These are phyloP conservation scores for Argyrosomus regius DNA, from an alignment of 2,797 vertebrate species.

Conservation along the genomic window DNA sequence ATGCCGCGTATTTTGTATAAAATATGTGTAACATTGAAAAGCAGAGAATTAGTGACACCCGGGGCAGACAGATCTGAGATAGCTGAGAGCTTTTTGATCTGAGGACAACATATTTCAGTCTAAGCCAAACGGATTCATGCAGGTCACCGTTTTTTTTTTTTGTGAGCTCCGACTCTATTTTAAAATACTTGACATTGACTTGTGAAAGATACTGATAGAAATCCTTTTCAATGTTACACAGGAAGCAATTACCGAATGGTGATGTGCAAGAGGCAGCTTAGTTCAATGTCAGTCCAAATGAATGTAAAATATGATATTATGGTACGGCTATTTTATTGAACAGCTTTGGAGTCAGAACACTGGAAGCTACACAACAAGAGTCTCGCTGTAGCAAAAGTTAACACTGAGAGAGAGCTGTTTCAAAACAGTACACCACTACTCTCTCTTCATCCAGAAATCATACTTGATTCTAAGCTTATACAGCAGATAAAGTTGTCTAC, in stretches of 20 bases:
- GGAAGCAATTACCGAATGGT: conserved; percentile 9
- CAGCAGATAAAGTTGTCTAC: neutral
- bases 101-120: neutral
- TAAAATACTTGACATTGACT: conserved; percentile 29
- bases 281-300: conserved; percentile 28
- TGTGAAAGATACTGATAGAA: conserved; percentile 25
- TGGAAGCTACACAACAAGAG: neutral
- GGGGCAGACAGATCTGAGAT: neutral
- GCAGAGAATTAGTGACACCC: neutral
- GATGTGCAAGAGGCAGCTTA: conserved; percentile 21
- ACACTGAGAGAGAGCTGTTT: neutral
- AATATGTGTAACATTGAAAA: neutral
- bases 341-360: neutral
- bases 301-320: conserved; percentile 20
- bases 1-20: neutral
- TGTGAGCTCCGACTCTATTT: conserved; percentile 8
- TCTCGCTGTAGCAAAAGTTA: neutral
- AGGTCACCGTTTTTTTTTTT: neutral
- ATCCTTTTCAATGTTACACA: conserved; percentile 27
- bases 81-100: conserved; percentile 10
- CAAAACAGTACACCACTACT: too few relatives aligned
- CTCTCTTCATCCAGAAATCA: neutral
- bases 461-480: conserved; percentile 11
- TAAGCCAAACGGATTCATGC: conserved; percentile 7
- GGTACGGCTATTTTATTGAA: conserved; percentile 5